These are phyloP conservation scores for Oryzias dopingdopingensis DNA, from an alignment of 2,797 vertebrate genomes.

Conservation along the genomic window DNA sequence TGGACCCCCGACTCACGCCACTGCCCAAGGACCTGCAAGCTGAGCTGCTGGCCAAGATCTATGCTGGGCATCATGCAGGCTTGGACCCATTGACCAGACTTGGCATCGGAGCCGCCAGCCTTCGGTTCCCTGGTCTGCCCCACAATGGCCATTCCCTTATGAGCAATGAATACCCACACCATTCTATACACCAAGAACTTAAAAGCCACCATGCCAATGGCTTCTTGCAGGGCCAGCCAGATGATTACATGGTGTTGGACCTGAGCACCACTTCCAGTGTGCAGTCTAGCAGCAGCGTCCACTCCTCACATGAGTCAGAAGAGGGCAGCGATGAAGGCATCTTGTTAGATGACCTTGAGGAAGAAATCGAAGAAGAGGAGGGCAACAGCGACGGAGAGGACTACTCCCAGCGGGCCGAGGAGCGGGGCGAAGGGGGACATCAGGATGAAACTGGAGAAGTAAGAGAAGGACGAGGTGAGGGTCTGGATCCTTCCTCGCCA, in stretches of 20 bases:
- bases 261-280: constrained; percentile 95
- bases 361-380: constrained; percentile 64
- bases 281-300: constrained; percentile 94
- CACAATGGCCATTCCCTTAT: constrained; percentile 84
- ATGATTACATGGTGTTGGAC: constrained; percentile 96
- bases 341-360: constrained; percentile 91
- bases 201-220: constrained; percentile 81
- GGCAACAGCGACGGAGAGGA: constrained; percentile 90
- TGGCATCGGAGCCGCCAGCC: constrained; percentile 81
- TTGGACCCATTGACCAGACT: constrained; percentile 87
- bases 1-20: constrained; percentile 81
- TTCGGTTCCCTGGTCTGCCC: constrained; percentile 80
- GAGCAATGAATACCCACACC: constrained; percentile 82
- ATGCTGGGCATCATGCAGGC: constrained; percentile 88
- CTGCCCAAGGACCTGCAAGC: constrained; percentile 81
- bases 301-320: constrained; percentile 94
- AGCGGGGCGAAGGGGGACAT: constrained; percentile 64
- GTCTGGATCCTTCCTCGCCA: constrained; percentile 75
- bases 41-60: constrained; percentile 91
- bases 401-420: constrained; percentile 78
- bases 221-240: constrained; percentile 84
- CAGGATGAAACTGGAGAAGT: constrained; percentile 51
- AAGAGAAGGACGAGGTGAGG: constrained; percentile 54
- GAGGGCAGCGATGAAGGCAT: constrained; percentile 96
- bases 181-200: constrained; percentile 56